Evolutionary conservation across 2,797 vertebrate genomes (phyloP).

Genomic region (Enteromius unitaeniatus): DNA sequence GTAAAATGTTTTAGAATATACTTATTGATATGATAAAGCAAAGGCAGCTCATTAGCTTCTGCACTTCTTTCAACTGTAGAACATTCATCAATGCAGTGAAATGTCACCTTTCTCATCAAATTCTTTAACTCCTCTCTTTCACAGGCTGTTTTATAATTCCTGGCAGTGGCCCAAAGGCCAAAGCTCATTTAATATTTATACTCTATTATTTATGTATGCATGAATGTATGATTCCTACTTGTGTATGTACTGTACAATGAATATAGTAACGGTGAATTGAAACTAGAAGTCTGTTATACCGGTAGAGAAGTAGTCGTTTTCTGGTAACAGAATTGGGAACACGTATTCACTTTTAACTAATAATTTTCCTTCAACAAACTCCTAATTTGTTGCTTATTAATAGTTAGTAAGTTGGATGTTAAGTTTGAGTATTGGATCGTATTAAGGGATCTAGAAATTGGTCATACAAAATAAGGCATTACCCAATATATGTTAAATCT

Average conservation of each 20-base stretch:
- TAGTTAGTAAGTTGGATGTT: not conserved
- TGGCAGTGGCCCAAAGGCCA: conserved; percentile 67
- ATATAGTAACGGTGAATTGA: not conserved
- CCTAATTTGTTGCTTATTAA: not conserved
- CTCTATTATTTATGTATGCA: conserved; percentile 1
- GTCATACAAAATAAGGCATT: too few relatives aligned
- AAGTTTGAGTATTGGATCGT: not conserved
- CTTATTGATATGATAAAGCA: not conserved
- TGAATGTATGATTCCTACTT: not conserved
- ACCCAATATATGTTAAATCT: not conserved
- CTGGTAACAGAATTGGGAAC: not conserved
- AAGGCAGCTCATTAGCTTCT: not conserved
- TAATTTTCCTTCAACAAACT: not conserved
- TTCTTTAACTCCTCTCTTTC: conserved; percentile 53
- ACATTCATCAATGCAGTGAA: not conserved
- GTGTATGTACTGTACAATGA: not conserved
- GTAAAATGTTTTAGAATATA: not conserved
- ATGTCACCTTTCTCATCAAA: conserved; percentile 17
- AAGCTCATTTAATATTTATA: conserved; percentile 37
- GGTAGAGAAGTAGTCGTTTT: not conserved
- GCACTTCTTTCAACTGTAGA: not conserved
- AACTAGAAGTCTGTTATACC: not conserved
- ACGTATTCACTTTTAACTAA: not conserved
- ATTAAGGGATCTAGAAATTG: too few relatives aligned
- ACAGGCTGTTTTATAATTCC: conserved; percentile 37